Evolutionary conservation across 92 coral and sea anemone genomes (phyloP), one percentile per base, ranked within the genome.

Genomic region (Virgularia gustaviana): DNA sequence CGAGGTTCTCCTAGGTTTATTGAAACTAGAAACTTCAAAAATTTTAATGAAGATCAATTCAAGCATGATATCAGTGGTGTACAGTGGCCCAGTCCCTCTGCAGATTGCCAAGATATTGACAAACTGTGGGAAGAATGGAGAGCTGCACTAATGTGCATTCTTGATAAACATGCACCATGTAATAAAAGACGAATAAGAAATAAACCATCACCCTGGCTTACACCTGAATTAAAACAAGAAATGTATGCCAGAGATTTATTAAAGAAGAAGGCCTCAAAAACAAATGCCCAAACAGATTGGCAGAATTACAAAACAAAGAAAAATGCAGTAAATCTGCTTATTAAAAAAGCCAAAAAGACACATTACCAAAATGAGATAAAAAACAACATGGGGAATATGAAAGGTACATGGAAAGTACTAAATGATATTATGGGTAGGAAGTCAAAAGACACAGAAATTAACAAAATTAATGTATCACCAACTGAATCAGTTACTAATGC

Each of bases 1-100:
- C 57, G 86, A 66, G 78, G 78, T 4, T 55, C 77, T 43, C 84
- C 88, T 49, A 55, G 81, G 56, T 71, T 72, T 30, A 44, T 83
- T 30, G 83, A 73, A 23, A 47, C 75, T 13, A 34, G 81, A 43
- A 77, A 55, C 32, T 77, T 65, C 16, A 72, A 56, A 56, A 49
- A 67, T 11, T 81, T 81, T 57, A 71, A 81, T 15, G 16, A 47
- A 64, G 29, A 39, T 45, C 13, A 36, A 4, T 67, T 76, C 29
- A 44, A 31, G 32, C 18, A 16, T n/a, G 75, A 68, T 33, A 12
- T 68, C 13, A 44, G 49, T 23, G 49, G 49, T 44, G 62, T 61
- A 22, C 23, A 11, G n/a, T 68, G 75, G 60, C 75, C 75, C 2
- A 44, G 37, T 68, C 30, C 36, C 2, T n/a, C 22, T 19, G 49